phyloP scores from a whole-genome alignment of 2,113 vertebrate species.

The Lophura nycthemera region DNA sequence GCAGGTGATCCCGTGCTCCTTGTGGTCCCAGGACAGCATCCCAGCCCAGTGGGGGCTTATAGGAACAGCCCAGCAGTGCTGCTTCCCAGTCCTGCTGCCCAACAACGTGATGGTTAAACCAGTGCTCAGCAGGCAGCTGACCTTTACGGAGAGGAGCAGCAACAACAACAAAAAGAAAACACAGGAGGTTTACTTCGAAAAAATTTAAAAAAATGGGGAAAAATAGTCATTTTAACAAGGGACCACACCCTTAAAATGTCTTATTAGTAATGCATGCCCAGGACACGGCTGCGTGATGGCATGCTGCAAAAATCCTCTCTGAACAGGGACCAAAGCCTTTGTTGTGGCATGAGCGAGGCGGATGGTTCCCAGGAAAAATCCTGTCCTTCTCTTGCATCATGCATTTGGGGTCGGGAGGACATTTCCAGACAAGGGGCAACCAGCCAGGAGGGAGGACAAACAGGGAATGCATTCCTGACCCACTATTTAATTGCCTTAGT shows the following conservation, averaged over 20 bases:
- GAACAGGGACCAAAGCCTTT: constrained; percentile 36
- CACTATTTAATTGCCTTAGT: not conserved
- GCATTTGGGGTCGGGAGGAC: constrained; percentile 5
- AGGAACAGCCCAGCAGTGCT: constrained; percentile 43
- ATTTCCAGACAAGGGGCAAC: constrained; percentile 38
- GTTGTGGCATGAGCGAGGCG: constrained; percentile 16
- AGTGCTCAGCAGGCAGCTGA: constrained; percentile 53
- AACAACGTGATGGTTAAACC: constrained; percentile 43
- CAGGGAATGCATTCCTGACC: constrained; percentile 44
- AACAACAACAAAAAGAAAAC: not conserved
- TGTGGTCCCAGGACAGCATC: not conserved
- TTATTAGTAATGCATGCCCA: constrained; percentile 30
- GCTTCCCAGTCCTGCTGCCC: constrained; percentile 49
- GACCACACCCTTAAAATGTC: constrained; percentile 49
- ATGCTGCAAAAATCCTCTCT: constrained; percentile 52
- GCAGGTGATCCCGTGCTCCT: not conserved
- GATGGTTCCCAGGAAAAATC: constrained; percentile 29
- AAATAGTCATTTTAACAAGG: constrained; percentile 40
- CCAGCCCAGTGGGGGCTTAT: constrained; percentile 21
- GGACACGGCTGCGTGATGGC: constrained; percentile 49
- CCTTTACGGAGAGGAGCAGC: constrained; percentile 29
- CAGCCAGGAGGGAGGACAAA: not conserved
- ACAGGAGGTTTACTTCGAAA: constrained; percentile 51
- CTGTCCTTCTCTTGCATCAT: constrained; percentile 36
- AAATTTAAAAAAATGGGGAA: not conserved